Base-by-base conservation (phyloP, 2,113 vertebrate genomes). In the Plectropomus leopardus region DNA sequence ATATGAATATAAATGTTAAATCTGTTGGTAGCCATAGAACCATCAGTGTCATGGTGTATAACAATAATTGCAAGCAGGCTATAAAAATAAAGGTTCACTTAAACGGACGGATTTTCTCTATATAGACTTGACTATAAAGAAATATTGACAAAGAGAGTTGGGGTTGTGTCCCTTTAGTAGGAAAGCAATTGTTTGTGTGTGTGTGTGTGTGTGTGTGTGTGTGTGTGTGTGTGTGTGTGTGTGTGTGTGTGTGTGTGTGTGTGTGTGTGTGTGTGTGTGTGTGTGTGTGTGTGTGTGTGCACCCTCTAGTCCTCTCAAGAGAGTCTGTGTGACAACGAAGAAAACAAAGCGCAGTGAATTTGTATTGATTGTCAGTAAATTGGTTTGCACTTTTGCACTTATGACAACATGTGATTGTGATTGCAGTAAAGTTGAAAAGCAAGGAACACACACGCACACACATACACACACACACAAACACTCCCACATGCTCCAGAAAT, bases 351-450 rank as follows among this genome's bases (percentile, higher is more conserved):
- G 60, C 17, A 57, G 42, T 26, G 69, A 76, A 75, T 78, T n/a
- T 53, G 13, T 79, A 86, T 86, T 76, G 80, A 85, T 87, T 72
- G 44, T 28, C 32, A 40, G 26, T 64, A 75, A 77, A 85, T 78
- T 75, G 73, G 30, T 82, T 81, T 75, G 71, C 78, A 71, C 58
- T 83, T 76, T 72, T 63, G 71, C 63, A 50, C 72, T 82, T 26
- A 69, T 76, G 82, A 65, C 58, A 77, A 68, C n/a, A 44, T 32
- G 26, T 42, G 26, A 74, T 60, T 76, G 59, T 58, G n/a, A 59
- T 17, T 55, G 47, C 54, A 55, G 34, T 19, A 57, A 47, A 24
- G 44, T 28, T 10, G 55, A 47, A 70, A 26, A 40, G 60, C 17
- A 30, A 70, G 24, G 9, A 82, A 47, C 11, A 44, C 36, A 7